These are phyloP conservation scores for Hirudinaria manillensis DNA, from an alignment of 2,888 invertebrate genomes.

Conservation along the genomic window DNA sequence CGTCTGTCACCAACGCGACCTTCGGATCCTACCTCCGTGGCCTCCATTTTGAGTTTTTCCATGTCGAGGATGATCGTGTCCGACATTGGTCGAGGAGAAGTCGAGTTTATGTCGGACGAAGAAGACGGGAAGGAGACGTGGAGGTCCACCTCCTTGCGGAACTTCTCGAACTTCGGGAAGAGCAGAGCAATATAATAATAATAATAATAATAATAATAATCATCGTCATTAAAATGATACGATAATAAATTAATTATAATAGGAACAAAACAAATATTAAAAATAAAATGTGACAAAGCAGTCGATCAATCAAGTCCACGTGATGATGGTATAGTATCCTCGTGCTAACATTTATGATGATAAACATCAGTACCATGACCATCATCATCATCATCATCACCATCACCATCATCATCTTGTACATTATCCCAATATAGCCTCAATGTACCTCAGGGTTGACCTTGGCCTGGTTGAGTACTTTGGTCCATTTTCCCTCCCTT, in stretches of 20 bases:
- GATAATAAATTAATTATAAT: neutral
- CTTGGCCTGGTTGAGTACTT: slow-evolving; percentile 75
- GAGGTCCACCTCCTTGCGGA: slow-evolving; percentile 10
- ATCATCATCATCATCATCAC: slow-evolving; percentile 30
- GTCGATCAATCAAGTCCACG: too few relatives aligned
- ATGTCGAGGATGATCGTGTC: slow-evolving; percentile 13
- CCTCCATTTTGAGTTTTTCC: slow-evolving; percentile 27
- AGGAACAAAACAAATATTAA: neutral
- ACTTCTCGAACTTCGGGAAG: slow-evolving; percentile 1
- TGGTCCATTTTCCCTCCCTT: slow-evolving; percentile 81
- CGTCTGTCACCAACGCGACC: neutral
- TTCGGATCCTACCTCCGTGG: slow-evolving; percentile 18
- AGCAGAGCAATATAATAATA: neutral
- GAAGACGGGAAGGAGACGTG: neutral
- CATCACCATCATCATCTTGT: slow-evolving; percentile 20
- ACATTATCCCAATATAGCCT: too few relatives aligned
- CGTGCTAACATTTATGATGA: neutral
- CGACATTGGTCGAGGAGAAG: neutral
- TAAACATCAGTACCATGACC: slow-evolving; percentile 22
- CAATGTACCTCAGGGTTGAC: slow-evolving; percentile 60
- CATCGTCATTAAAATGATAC: neutral
- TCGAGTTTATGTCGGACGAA: neutral
- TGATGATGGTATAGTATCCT: too few relatives aligned
- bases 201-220: neutral
- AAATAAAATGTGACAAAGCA: too few relatives aligned